Evolutionary conservation across 2,113 vertebrate species (phyloP).

Genomic region (Nyctibius bracteatus): DNA sequence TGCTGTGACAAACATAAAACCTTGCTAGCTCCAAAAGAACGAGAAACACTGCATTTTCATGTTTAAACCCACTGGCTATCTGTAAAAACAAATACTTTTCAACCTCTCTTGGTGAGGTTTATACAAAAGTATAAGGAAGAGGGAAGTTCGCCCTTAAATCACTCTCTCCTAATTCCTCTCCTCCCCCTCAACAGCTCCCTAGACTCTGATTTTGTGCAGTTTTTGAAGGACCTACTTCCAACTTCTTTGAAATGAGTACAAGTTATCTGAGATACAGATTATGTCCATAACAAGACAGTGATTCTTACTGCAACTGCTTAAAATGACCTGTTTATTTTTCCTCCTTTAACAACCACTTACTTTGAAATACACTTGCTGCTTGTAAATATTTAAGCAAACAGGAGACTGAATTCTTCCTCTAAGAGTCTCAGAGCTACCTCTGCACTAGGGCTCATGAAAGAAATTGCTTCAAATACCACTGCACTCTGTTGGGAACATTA

Average conservation of each 20-base stretch:
- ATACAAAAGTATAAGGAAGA: not conserved
- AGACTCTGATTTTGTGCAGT: not conserved
- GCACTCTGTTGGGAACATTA: conserved; percentile 7
- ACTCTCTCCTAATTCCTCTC: not conserved
- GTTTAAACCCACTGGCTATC: not conserved
- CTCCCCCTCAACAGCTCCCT: not conserved
- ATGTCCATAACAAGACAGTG: not conserved
- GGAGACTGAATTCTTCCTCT: not conserved
- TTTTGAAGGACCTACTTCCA: not conserved
- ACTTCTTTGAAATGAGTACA: not conserved
- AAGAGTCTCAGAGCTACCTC: not conserved
- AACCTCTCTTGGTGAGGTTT: not conserved
- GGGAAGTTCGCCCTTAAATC: not conserved
- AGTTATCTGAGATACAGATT: not conserved
- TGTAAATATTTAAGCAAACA: not conserved
- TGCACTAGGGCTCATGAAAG: not conserved
- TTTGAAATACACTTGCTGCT: not conserved
- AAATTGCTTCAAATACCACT: not conserved
- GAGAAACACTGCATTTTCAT: not conserved
- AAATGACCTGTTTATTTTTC: not conserved
- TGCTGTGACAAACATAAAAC: not conserved
- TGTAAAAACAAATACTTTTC: not conserved
- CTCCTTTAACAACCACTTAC: not conserved
- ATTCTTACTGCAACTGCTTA: not conserved
- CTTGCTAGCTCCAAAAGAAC: not conserved